A percentile compares a stretch with the other conserved stretches of the same genome.
Evolutionary conservation across 2,888 invertebrate species (phyloP).

Genomic region (Lymantria dispar): DNA sequence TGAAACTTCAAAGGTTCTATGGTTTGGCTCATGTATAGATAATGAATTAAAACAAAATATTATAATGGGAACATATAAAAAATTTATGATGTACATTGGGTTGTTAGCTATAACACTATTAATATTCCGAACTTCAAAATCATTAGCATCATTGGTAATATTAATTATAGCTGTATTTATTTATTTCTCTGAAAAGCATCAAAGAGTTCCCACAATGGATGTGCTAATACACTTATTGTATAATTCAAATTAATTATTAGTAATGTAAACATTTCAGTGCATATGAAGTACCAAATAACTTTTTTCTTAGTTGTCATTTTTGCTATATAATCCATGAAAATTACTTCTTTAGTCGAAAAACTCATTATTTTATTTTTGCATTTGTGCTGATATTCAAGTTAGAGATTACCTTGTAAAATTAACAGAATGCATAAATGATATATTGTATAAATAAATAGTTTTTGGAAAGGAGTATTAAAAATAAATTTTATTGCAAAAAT

Average conservation of each 20-base stretch:
- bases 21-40: conserved; percentile 61
- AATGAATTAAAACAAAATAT: conserved; percentile 43
- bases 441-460: not conserved
- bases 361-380: too few species aligned
- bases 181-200: conserved; percentile 50
- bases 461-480: conserved; percentile 76
- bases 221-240: conserved; percentile 28
- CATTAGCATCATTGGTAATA: conserved; percentile 45
- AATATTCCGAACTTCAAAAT: conserved; percentile 43
- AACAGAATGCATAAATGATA: too few species aligned
- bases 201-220: conserved; percentile 39
- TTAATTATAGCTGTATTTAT: conserved; percentile 49
- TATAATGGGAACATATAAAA: conserved; percentile 42
- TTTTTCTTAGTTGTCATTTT: too few species aligned
- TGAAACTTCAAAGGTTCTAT: conserved; percentile 61
- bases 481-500: conserved; percentile 81
- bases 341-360: too few species aligned
- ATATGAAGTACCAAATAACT: too few species aligned
- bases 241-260: not conserved
- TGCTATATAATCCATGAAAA: too few species aligned
- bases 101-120: conserved; percentile 48
- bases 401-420: too few species aligned
- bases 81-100: conserved; percentile 49
- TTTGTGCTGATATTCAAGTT: too few species aligned
- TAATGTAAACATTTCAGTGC: too few species aligned